These are phyloP conservation scores for Pelochelys cantorii DNA, from an alignment of 2,797 vertebrate genomes.

Conservation along the genomic window DNA sequence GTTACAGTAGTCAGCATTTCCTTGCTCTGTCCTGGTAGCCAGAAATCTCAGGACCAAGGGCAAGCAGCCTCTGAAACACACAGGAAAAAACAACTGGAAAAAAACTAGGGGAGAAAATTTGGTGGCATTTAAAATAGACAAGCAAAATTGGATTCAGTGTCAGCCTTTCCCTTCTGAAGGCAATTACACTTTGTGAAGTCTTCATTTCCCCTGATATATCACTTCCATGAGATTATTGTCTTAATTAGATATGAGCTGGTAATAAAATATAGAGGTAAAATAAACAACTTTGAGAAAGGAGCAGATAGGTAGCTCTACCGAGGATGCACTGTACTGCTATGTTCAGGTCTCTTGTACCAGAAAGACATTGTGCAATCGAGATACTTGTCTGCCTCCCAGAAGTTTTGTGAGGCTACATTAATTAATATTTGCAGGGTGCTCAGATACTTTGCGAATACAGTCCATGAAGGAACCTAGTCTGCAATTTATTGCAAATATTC, in stretches of 20 bases:
- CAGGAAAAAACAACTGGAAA: neutral
- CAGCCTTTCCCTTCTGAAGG: conserved; percentile 59
- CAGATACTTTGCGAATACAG: neutral
- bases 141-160: conserved; percentile 56
- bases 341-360: neutral
- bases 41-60: neutral
- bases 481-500: neutral
- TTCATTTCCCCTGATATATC: conserved; percentile 58
- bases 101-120: neutral
- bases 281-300: conserved; percentile 8
- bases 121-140: conserved; percentile 23
- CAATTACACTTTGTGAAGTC: conserved; percentile 68
- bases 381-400: neutral
- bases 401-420: neutral
- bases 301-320: neutral
- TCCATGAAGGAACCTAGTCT: neutral
- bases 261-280: neutral
- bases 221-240: conserved; percentile 37
- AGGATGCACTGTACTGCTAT: neutral
- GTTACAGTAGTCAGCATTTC: neutral
- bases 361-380: neutral
- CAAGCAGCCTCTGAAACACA: neutral
- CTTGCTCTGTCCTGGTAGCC: neutral
- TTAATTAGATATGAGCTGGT: neutral
- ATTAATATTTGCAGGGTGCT: neutral